Evolutionary conservation across 2,888 invertebrate genomes (phyloP), one percentile per base, ranked within the genome.

Genomic region (Limnephilus lunatus): DNA sequence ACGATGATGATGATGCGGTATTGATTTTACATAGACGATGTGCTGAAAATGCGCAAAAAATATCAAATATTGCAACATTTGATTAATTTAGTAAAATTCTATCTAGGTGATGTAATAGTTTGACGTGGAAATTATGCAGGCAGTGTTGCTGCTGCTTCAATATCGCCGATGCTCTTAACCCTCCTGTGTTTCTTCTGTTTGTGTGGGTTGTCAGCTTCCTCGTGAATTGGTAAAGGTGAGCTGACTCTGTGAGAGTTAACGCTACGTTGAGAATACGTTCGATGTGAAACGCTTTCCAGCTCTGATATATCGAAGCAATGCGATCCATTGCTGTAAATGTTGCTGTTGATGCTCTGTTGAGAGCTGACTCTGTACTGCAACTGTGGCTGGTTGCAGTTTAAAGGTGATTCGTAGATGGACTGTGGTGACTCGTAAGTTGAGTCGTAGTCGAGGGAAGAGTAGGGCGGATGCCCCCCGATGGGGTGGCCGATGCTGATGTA

Each of bases 151-250:
- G 95, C 95, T 30, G 97, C 96, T 94, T 98, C 97, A 94, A 98
- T 98, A 95, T 98, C 98, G 4, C 98, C 97, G 94, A 98, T 98
- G 94, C 97, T 97, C 94, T 97, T 97, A 80, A 97, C 97, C 25
- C 97, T 96, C 31, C 97, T 95, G 94, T 97, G 97, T 88, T 97
- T 95, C 94, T 96, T 96, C 94, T 96, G 96, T 93, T 95, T 96
- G 48, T 96, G 94, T 9, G 95, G 94, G 25, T 95, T 95, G 90
- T 96, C 96, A 89, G 96, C 96, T 35, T 95, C 94, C 1, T 96
- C 95, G 94, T 96, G 96, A 0, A 95, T 95, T 35, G 96, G 96
- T 5, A 96, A 94, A 0, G 96, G 96, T 0, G 96, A 96, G 94
- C 95, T 96, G 93, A 96, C 96, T 94, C 96, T 94, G 94, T 96